A percentile compares a stretch with the other conserved stretches of the same genome.
Conservation (phyloP, 30 jellyfish, hydroid and myxozoan genomes). For the Hydra vulgaris region DNA sequence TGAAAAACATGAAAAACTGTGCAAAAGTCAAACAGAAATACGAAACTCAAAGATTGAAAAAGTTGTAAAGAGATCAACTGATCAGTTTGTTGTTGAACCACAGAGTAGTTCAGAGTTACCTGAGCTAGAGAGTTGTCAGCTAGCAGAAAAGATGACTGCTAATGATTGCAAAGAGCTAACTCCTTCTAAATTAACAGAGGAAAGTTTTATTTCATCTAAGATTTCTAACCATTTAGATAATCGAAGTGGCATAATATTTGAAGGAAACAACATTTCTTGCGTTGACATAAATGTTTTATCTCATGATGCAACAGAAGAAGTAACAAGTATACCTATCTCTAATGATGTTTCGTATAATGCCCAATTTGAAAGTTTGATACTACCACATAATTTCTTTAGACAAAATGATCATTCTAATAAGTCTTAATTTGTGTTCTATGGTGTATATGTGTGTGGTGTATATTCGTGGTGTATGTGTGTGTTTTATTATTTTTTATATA, state of each 20-base stretch:
- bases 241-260: not conserved
- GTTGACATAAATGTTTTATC: not conserved
- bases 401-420: not conserved
- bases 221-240: not conserved
- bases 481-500: too few relatives aligned
- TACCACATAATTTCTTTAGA: not conserved
- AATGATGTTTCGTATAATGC: not conserved
- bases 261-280: not conserved
- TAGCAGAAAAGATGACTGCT: not conserved
- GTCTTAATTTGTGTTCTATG: not conserved
- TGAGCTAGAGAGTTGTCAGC: not conserved
- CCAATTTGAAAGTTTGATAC: conserved; percentile 1
- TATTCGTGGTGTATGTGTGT: too few relatives aligned
- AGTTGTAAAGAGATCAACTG: not conserved
- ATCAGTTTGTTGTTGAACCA: not conserved
- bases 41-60: not conserved
- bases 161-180: not conserved
- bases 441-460: too few relatives aligned
- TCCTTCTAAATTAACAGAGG: not conserved
- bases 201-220: not conserved
- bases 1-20: conserved; percentile 15
- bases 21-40: conserved; percentile 1
- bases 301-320: not conserved
- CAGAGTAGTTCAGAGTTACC: not conserved
- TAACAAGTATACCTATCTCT: not conserved